A percentile compares a stretch with the other conserved stretches of the same genome.
These are phyloP conservation scores for Ridgeia piscesae DNA, from an alignment of 1,140 invertebrate genomes.

Conservation along the genomic window DNA sequence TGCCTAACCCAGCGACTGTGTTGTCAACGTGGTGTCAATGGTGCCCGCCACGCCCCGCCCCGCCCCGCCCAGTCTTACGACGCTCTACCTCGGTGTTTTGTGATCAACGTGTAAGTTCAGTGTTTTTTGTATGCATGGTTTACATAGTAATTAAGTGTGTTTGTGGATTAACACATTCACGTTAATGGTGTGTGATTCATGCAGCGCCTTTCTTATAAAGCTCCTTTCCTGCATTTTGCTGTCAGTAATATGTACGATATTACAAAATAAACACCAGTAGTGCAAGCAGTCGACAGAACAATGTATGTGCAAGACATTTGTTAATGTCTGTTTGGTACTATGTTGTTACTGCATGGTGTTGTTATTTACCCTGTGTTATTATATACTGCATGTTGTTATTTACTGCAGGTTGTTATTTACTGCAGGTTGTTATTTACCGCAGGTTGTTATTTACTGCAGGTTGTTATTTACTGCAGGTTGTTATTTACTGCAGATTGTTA, in stretches of 20 bases:
- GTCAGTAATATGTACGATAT: not conserved
- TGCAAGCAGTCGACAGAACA: not conserved
- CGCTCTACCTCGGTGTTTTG: not conserved
- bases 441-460: not conserved
- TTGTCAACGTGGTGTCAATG: not conserved
- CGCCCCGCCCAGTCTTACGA: too few relatives aligned
- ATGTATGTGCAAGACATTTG: not conserved
- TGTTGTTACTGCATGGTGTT: not conserved
- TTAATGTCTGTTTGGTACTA: not conserved
- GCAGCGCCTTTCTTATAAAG: not conserved
- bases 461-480: too few relatives aligned
- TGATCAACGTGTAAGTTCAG: not conserved
- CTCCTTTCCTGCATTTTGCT: not conserved
- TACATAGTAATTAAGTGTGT: not conserved
- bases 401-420: not conserved
- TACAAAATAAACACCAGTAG: not conserved
- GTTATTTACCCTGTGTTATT: too few relatives aligned
- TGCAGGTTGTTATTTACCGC: not conserved
- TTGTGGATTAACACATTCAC: not conserved
- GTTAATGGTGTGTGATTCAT: too few relatives aligned
- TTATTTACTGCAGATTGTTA: not conserved
- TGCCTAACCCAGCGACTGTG: not conserved
- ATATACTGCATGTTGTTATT: not conserved
- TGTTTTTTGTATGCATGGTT: not conserved
- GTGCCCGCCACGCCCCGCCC: too few relatives aligned